These are phyloP conservation scores for Oxyruncus cristatus DNA, from an alignment of 2,113 vertebrate species.

Conservation along the genomic window DNA sequence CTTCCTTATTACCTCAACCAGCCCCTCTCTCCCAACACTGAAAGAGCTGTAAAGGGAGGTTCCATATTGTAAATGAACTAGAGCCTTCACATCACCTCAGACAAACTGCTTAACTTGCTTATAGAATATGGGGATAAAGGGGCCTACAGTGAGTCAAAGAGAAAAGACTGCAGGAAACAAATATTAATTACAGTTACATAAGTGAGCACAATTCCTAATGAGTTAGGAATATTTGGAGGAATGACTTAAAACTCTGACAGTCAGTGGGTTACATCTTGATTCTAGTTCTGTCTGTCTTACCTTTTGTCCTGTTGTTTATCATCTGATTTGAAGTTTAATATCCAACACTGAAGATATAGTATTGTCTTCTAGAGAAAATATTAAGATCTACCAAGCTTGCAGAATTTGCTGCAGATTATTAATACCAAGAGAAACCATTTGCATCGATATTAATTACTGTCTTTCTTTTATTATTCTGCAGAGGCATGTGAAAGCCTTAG, in stretches of 20 bases:
- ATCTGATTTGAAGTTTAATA: neutral
- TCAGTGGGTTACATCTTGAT: neutral
- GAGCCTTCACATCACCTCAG: neutral
- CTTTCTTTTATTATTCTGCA: neutral
- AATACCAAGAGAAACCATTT: neutral
- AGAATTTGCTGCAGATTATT: neutral
- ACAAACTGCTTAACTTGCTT: neutral
- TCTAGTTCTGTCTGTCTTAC: neutral
- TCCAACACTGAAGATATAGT: neutral
- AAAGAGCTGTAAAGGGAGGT: neutral
- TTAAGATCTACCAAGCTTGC: neutral
- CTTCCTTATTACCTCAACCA: neutral
- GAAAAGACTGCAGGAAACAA: neutral
- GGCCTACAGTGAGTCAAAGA: neutral
- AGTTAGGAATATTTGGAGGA: neutral
- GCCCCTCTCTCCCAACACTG: neutral
- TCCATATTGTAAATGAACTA: neutral
- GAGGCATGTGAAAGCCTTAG: neutral
- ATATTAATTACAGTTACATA: neutral
- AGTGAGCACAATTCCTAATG: neutral
- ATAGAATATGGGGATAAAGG: neutral
- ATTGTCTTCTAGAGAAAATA: neutral
- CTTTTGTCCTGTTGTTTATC: neutral
- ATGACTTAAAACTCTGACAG: neutral
- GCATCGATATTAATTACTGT: neutral